Evolutionary conservation across 2,113 vertebrate species (phyloP).

Genomic region (Petaurus breviceps): DNA sequence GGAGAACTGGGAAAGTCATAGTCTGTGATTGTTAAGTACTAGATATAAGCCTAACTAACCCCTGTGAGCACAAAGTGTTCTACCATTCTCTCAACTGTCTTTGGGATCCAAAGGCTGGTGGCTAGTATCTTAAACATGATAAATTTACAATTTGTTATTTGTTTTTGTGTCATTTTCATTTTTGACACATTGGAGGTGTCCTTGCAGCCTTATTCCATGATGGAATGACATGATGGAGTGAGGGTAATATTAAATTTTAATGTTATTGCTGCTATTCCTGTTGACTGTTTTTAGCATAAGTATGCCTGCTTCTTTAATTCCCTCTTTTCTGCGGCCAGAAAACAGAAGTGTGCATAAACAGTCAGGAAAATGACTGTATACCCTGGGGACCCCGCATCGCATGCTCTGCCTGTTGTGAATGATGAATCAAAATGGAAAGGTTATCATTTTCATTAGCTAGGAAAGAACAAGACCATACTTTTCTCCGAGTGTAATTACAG

Average conservation of each 20-base stretch:
- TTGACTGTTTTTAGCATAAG: conserved; percentile 58
- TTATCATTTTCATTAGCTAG: conserved; percentile 77
- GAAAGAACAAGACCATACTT: conserved; percentile 56
- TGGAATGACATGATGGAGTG: conserved; percentile 25
- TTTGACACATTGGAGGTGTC: conserved; percentile 31
- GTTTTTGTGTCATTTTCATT: conserved; percentile 1
- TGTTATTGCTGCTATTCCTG: conserved; percentile 58
- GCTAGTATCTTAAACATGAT: background rate
- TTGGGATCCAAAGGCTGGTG: background rate
- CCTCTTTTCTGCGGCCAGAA: conserved; percentile 51
- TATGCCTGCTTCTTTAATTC: conserved; percentile 63
- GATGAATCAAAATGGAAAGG: conserved; percentile 75
- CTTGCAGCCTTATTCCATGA: conserved; percentile 42
- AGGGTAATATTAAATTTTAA: conserved; percentile 59
- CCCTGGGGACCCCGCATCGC: conserved; percentile 12
- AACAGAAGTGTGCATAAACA: conserved; percentile 45
- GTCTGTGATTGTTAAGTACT: conserved; percentile 21
- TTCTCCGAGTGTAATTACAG: conserved; percentile 67
- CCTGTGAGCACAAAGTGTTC: conserved; percentile 15
- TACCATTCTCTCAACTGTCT: background rate
- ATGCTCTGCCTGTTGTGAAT: conserved; percentile 64
- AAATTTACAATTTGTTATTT: background rate
- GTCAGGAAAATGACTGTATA: conserved; percentile 61
- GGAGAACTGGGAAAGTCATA: background rate
- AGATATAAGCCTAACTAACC: background rate